Percentiles rank a stretch among this genome's conserved stretches.
Evolutionary conservation across 2,797 vertebrate genomes (phyloP).

Genomic region (Anolis apletophallus): DNA sequence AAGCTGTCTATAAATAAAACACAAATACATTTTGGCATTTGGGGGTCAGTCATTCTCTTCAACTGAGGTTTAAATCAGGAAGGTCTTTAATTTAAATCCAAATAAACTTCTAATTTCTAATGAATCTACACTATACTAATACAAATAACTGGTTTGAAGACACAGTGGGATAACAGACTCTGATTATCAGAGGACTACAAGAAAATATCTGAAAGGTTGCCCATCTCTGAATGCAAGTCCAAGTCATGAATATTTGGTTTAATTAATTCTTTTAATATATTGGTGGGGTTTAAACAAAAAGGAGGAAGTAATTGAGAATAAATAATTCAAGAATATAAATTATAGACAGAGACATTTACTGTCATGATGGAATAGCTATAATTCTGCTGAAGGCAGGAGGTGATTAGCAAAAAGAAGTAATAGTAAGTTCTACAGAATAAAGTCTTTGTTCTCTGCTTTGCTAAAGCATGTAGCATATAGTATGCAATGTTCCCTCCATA

Average conservation of each 20-base stretch:
- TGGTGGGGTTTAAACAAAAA: conserved; percentile 28
- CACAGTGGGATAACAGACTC: not conserved
- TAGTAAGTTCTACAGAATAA: conserved; percentile 11
- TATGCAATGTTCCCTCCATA: not conserved
- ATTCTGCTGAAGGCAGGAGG: conserved; percentile 31
- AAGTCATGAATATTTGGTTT: conserved; percentile 5
- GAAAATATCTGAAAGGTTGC: conserved; percentile 13
- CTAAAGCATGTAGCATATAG: not conserved
- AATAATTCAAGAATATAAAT: conserved; percentile 57
- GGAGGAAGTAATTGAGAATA: not conserved
- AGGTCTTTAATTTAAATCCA: not conserved
- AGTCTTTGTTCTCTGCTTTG: not conserved
- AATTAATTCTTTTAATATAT: conserved; percentile 40
- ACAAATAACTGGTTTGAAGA: not conserved
- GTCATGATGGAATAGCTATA: not conserved
- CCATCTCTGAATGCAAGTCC: conserved; percentile 21
- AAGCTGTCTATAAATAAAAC: not conserved
- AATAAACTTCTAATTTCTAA: not conserved
- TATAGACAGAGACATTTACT: conserved; percentile 16
- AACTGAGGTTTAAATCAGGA: not conserved
- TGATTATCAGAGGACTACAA: not conserved
- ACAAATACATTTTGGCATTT: not conserved
- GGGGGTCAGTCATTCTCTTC: too few relatives aligned
- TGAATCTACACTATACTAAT: too few relatives aligned
- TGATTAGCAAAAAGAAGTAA: not conserved